Evolutionary conservation across 2,888 invertebrate genomes (phyloP), one percentile per base, ranked within the genome.

Genomic region (Apodemia zela): DNA sequence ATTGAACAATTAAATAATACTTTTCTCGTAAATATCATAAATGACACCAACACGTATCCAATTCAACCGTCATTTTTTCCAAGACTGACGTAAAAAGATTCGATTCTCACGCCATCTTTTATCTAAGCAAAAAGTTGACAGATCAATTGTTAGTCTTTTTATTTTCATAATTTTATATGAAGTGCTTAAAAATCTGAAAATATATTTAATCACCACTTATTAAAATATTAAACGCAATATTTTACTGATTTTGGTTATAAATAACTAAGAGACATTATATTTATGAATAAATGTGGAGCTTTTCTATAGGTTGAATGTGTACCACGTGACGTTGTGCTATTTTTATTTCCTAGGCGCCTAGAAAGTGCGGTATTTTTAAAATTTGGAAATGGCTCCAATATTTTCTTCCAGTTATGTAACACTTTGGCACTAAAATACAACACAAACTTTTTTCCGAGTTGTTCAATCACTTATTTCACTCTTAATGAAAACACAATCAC

Each of bases 331-430:
- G 71, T 71, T 75, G 79, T 79, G 85, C 87, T 92, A 92, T 92
- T 92, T 91, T 79, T 72, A 86, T 85, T 79, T 80, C 76, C 78
- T 75, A 87, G 84, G 88, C 88, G 90, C 87, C 84, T 82, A 87
- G 84, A 89, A 92, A 91, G 82, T 87, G 92, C 92, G 91, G 91
- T 92, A 92, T 92, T 92, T 92, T 92, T 92, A 91, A 92, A 92
- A 85, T 80, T 84, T 77, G 70, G 76, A 82, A 83, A 77, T 78
- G 80, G 81, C 77, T 74, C 72, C 68, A 73, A 71, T 71, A 75
- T 71, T 76, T 75, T 72, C 79, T 81, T 81, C 73, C 80, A 77
- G 82, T 91, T 90, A 90, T 87, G 85, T 88, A 90, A 90, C 88
- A 89, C 89, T 87, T 82, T 80, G 81, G 85, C 89, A 90, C 89